Evolutionary conservation across 2,797 vertebrate species (phyloP), one percentile per base, ranked within the genome.

Genomic region (Molossus molossus): DNA sequence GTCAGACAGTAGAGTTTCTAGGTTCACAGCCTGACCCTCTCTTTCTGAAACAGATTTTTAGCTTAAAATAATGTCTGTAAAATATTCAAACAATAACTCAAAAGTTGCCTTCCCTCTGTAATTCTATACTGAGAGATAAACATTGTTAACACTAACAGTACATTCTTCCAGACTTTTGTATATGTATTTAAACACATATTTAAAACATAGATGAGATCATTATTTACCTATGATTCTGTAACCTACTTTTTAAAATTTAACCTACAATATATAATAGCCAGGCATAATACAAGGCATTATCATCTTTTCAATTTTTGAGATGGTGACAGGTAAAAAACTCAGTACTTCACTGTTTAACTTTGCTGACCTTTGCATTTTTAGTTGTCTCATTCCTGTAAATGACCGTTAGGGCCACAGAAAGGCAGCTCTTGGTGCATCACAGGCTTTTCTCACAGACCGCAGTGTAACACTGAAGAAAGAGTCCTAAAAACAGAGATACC

Each of bases 171-270:
- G 69, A 64, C 60, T 85, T 94, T n/a, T 67, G 13, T 37, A 45
- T 60, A 29, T 82, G 33, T 60, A 27, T 86, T 79, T 95, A 94
- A 94, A 94, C 17, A 88, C 53, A 90, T 72, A 65, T 57, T 95
- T 91, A 92, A 89, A 83, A 81, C 65, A 93, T 17, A 94, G 69
- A 77, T 95, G 76, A 95, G 89, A 53, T 72, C 50, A 73, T 21
- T 8, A 5, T 95, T 94, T 90, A 83, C 55, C 84, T 62, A 58
- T 9, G 20, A 77, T 81, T 33, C 60, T 92, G 45, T n/a, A 91
- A 73, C 25, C 85, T 72, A 21, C 21, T 93, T 50, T 81, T 40
- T 57, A 45, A 45, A 45, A 45, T 33, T 18, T 45, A 93, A 67
- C 29, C 76, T 76, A 76, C 9, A 86, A 37, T 84, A 84, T 6